Base-by-base conservation (phyloP, 2,797 vertebrate species). In the Paedocypris micromegethes region DNA sequence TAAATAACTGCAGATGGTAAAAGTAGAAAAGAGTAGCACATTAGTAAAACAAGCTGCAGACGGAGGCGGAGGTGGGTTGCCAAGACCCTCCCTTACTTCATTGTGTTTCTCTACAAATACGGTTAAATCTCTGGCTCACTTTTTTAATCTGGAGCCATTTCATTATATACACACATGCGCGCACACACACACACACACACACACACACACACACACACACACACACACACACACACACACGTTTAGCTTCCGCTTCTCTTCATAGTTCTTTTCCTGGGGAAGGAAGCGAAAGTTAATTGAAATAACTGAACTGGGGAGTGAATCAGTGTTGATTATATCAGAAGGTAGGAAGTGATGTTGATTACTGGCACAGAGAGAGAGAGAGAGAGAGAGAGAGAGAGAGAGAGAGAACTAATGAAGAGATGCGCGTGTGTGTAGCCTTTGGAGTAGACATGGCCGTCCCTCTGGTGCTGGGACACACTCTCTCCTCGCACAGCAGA, bases 211-310 rank as follows among this genome's bases (percentile, higher is more conserved):
- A n/a, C 61, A 57, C 61, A 60, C 60, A 51, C 48, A 5, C 43
- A 65, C 62, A 44, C 54, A 62, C 48, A 73, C 53, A 45, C 49
- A 66, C 23, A 23, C 23, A 23, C 23, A 23, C 23, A 5, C 37
- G 40, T 60, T 62, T 2, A 69, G 54, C 77, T 53, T 61, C 64
- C 72, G 72, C 79, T 72, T 66, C 70, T 65, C 58, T 66, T 42
- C 56, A n/a, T 56, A 64, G 68, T 70, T 56, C 58, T 76, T 80
- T 82, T 75, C 53, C 74, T 68, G 76, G 83, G 76, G 75, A 75
- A 74, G 66, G 70, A 84, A 87, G 83, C 75, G 77, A 77, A 68
- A 58, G 75, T 82, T 87, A 87, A 89, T 87, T 88, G 83, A 86
- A 88, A 86, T 78, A 84, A 86, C 86, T 85, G 74, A 84, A 84